Base-by-base conservation (phyloP, 1,140 invertebrate species). In the Bombus waltoni region DNA sequence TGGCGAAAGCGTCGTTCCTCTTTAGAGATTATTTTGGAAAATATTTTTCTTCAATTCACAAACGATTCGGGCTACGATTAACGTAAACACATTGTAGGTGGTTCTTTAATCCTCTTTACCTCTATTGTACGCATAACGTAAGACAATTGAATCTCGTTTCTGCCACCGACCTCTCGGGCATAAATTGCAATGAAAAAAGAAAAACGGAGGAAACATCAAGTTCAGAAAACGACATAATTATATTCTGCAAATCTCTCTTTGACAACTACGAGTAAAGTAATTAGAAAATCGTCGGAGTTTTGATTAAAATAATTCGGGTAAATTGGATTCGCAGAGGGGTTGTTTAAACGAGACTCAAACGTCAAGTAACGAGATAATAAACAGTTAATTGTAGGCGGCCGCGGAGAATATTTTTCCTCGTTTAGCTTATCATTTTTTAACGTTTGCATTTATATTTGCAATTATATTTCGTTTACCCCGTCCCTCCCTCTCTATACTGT, bases 261-360 rank as follows among this genome's bases (percentile, higher is more conserved):
- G 79, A 42, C 47, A 25, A 47, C n/a, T 18, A 28, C 28, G 10
- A 5, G 11, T 75, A 77, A 72, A 38, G 47, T 40, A n/a, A 42
- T 66, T 70, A 47, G 79, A 57, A 81, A 81, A 59, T 81, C 53
- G 35, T 2, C 38, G 22, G 44, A 81, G 65, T 81, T 81, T 72
- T 72, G 57, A 72, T 81, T 59, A 59, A 40, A 32, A 38, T 32
- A 57, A 81, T 72, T 72, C 38, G 28, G 35, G 47, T 22, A 53
- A 59, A 81, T 81, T 53, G 68, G 42, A 40, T 72, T 32, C 40
- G 11, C 28, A 11, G 11, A 8, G 57, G 78, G 68, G 78, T n/a
- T 81, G 68, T 42, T 81, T 81, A 81, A 72, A 59, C 68, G 47
- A n/a, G 40, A 32, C 70, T 72, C 40, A 42, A 71, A 81, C 70